phyloP scores from a whole-genome alignment of 1,140 invertebrate genomes.

The Galleria mellonella region DNA sequence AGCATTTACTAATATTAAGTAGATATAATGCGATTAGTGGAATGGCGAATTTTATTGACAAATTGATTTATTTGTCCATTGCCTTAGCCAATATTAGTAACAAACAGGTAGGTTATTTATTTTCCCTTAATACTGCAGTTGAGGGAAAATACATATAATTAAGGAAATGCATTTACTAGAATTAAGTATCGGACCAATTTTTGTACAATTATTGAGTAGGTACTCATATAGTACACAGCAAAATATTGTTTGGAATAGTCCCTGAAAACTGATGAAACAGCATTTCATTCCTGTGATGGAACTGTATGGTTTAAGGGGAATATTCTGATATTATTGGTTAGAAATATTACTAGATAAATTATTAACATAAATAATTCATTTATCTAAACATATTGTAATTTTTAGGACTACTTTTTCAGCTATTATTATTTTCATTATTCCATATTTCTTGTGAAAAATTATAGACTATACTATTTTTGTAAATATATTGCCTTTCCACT shows the following conservation, averaged over 20 bases:
- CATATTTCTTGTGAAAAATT: slow-evolving; percentile 9
- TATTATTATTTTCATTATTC: too few species aligned
- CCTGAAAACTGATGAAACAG: slow-evolving; percentile 31
- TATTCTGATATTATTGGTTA: slow-evolving; percentile 51
- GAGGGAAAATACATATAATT: slow-evolving; percentile 19
- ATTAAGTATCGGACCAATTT: slow-evolving; percentile 26
- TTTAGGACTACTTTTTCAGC: too few species aligned
- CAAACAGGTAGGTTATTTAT: slow-evolving; percentile 5
- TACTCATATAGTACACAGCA: slow-evolving; percentile 17
- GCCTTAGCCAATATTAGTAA: neutral
- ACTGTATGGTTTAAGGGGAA: slow-evolving; percentile 44
- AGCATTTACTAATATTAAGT: slow-evolving; percentile 65
- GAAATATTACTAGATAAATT: slow-evolving; percentile 12
- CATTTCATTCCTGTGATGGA: slow-evolving; percentile 5
- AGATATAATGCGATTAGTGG: slow-evolving; percentile 11
- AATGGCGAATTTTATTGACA: slow-evolving; percentile 3
- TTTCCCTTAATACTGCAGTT: slow-evolving; percentile 14
- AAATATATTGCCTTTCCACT: slow-evolving; percentile 48
- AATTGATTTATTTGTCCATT: slow-evolving; percentile 1
- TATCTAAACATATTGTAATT: too few species aligned
- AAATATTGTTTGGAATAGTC: slow-evolving; percentile 54
- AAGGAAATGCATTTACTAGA: slow-evolving; percentile 47
- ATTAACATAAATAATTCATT: slow-evolving; percentile 8
- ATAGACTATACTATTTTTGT: slow-evolving; percentile 27
- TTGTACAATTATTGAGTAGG: slow-evolving; percentile 31